Conservation (phyloP, 2,113 vertebrate species). For the Catagonus wagneri region DNA sequence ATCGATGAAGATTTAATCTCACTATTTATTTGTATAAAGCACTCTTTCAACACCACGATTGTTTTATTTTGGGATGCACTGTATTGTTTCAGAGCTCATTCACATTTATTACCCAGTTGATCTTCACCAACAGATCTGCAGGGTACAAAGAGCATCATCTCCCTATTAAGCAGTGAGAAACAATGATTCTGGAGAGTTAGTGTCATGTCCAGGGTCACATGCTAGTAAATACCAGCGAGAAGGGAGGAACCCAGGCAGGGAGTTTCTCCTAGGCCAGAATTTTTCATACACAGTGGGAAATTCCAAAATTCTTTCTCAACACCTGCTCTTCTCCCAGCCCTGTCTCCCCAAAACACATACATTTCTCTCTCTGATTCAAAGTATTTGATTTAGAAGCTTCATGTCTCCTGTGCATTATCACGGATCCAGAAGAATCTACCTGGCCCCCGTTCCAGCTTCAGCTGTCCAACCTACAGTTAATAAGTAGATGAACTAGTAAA, state of each 20-base stretch:
- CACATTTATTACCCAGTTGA: not conserved
- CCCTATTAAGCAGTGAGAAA: not conserved
- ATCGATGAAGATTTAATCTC: not conserved
- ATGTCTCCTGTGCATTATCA: not conserved
- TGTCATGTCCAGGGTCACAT: not conserved
- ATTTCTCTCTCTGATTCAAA: not conserved
- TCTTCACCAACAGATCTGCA: not conserved
- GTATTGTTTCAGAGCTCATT: not conserved
- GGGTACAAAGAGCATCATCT: not conserved
- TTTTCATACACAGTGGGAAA: not conserved
- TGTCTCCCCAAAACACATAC: not conserved
- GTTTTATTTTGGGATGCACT: not conserved
- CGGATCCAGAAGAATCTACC: not conserved
- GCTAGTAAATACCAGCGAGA: not conserved
- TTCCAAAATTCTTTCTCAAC: not conserved
- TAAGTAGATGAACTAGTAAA: slow-evolving; percentile 26
- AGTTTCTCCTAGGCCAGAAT: not conserved
- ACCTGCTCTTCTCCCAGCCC: not conserved
- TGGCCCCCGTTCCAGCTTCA: not conserved
- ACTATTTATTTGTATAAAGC: not conserved
- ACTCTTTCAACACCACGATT: not conserved
- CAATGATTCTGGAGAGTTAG: not conserved
- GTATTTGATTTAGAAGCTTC: not conserved
- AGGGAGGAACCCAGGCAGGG: not conserved
- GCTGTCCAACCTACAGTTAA: not conserved